Evolutionary conservation across 2,888 invertebrate species (phyloP), one percentile per base, ranked within the genome.

Genomic region (Cerceris rybyensis): DNA sequence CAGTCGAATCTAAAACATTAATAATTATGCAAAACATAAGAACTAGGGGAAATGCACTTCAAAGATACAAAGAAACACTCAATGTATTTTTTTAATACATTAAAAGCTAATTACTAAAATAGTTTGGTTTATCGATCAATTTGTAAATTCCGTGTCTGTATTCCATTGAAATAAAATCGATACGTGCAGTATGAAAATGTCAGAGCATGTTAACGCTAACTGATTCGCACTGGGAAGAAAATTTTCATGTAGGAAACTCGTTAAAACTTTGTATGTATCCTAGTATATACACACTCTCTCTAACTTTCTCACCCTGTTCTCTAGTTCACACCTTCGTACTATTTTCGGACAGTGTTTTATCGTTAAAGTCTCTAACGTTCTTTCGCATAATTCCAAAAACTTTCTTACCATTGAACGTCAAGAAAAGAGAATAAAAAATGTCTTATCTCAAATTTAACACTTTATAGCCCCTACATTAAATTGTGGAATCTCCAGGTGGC

Each of bases 211-310:
- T 63, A 59, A 17, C 46, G 50, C 9, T 55, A 55, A 78, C 70
- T 67, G 67, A 75, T 63, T 75, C 61, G 28, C 55, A 67, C 60
- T 65, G 14, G 28, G 49, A 17, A 46, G 46, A 60, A 74, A 78
- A 70, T 70, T 52, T 70, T 59, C 70, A 42, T 72, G 60, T 60
- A 43, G 49, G 39, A 8, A 70, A 70, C 50, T 78, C 67, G 59
- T 78, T 73, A 68, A 68, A 68, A 55, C n/a, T 61, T 58, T 42
- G 28, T 28, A 4, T 28, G 4, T 28, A 28, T 28, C 28, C 28
- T 28, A 28, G 28, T 28, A 4, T 28, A 46, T 42, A 57, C 42
- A 7, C 54, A 64, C 54, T 77, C 78, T 77, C 68, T 68, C 76
- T 17, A 17, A 54, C 39, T n/a, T 13, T 39, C 46, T 68, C 8